Percentiles rank a stretch among this genome's conserved stretches.
Evolutionary conservation across 2,888 invertebrate genomes (phyloP).

Genomic region (Stenolophus ochropezus): DNA sequence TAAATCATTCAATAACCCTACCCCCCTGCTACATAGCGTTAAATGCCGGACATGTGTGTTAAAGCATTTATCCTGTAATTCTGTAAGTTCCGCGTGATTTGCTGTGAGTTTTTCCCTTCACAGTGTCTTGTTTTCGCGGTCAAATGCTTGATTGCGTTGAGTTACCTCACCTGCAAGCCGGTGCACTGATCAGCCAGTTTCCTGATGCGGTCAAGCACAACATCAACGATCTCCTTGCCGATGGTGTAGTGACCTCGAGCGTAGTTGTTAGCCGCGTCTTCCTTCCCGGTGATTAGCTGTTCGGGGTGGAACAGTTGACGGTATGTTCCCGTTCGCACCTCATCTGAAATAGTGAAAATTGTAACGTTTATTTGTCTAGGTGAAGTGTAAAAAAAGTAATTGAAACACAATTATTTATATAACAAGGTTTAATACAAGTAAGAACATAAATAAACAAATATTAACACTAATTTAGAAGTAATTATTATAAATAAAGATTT

Average conservation of each 20-base stretch:
- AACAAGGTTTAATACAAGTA: no score
- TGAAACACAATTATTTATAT: no score
- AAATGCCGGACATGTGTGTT: conserved; percentile 14
- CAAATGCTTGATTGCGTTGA: conserved; percentile 5
- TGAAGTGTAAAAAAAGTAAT: no score
- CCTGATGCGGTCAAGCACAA: conserved; percentile 87
- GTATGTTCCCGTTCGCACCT: conserved; percentile 89
- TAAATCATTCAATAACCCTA: no score
- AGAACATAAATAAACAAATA: no score
- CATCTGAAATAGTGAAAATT: conserved; percentile 75
- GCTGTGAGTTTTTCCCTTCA: neutral
- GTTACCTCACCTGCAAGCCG: conserved; percentile 81
- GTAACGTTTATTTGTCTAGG: no score
- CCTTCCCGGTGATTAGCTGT: conserved; percentile 93
- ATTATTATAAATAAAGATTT: no score
- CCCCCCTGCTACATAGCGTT: no score
- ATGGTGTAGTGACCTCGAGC: conserved; percentile 96
- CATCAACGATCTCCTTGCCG: conserved; percentile 91
- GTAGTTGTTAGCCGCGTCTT: conserved; percentile 95
- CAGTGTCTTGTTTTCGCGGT: conserved; percentile 15
- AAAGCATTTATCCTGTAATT: conserved; percentile 23
- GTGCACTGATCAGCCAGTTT: conserved; percentile 92
- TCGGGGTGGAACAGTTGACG: conserved; percentile 92
- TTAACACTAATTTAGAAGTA: no score
- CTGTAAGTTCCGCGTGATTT: neutral